These are phyloP conservation scores for Andrena haemorrhoa DNA, from an alignment of 2,888 invertebrate species.

Conservation along the genomic window DNA sequence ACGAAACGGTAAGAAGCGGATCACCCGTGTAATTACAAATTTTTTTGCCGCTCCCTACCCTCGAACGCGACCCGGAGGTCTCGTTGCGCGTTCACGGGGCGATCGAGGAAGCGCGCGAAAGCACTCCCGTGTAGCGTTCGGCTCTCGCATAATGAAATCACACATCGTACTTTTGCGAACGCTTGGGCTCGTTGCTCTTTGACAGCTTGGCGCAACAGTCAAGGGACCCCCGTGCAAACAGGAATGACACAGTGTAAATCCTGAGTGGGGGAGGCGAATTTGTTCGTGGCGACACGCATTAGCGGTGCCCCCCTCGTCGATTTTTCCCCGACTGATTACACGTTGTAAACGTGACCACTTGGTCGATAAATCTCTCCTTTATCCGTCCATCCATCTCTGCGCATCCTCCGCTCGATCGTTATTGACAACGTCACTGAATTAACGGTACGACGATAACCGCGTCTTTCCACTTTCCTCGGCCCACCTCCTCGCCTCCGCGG, in stretches of 20 bases:
- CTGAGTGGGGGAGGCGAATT: not conserved
- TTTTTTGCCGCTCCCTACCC: slow-evolving; percentile 40
- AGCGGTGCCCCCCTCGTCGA: slow-evolving; percentile 30
- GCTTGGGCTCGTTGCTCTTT: no score
- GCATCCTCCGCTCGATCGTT: slow-evolving; percentile 65
- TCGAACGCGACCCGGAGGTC: slow-evolving; percentile 13
- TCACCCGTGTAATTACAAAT: slow-evolving; percentile 63
- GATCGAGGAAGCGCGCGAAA: not conserved
- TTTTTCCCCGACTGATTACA: slow-evolving; percentile 51
- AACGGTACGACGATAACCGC: slow-evolving; percentile 62
- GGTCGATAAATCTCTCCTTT: slow-evolving; percentile 71
- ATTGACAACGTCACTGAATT: slow-evolving; percentile 72
- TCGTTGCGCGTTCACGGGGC: slow-evolving; percentile 6
- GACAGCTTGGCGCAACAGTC: no score
- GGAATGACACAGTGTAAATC: not conserved
- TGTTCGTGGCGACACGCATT: slow-evolving; percentile 4
- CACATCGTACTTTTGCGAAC: no score
- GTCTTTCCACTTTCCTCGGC: slow-evolving; percentile 34
- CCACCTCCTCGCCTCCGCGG: not conserved
- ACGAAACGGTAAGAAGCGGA: slow-evolving; percentile 37
- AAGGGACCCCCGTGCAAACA: not conserved
- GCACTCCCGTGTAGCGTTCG: no score
- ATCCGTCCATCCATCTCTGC: slow-evolving; percentile 62
- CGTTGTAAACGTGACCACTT: slow-evolving; percentile 3
- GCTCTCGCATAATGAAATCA: no score